Evolutionary conservation across 2,888 invertebrate species (phyloP), one percentile per base, ranked within the genome.

Genomic region (Plebejus anna): DNA sequence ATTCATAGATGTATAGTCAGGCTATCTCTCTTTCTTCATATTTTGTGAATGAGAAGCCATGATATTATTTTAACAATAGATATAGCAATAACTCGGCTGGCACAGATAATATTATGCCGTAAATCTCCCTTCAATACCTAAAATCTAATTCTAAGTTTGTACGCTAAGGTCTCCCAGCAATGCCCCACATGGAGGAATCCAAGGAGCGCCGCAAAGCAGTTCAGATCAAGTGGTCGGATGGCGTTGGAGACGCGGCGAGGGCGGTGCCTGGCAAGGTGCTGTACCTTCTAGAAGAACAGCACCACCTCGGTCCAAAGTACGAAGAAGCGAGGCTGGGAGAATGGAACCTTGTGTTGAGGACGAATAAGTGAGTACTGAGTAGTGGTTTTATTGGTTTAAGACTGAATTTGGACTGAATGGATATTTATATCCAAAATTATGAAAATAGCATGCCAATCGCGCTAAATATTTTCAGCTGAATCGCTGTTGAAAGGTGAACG

Each of bases 241-340:
- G 92, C 0, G 92, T 93, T 0, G 92, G 92, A 16, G 94, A 94
- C 71, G 79, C 86, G 1, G 91, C 92, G 0, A 88, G 93, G 77
- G 88, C 91, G 0, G 91, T 93, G 0, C 88, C 92, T 11, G 93
- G 89, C 1, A 83, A 86, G 11, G 87, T 95, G 0, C 84, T 95
- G 51, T 96, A 95, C 82, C 86, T 96, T 28, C 87, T 97, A 1
- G 96, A 97, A 86, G 96, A 96, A 81, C 95, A 97, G 76, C 96
- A 96, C 80, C 96, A 96, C 81, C 89, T 96, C 13, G 97, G 97
- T 0, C 95, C 95, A 0, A 94, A 95, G 76, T 96, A 95, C 82
- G 94, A 95, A 72, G 95, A 95, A 78, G 94, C 95, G 0, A 94
- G 95, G 80, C 90, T 97, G 77, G 95, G 96, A 51, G 92, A 95